Base-by-base conservation (phyloP, 1,140 invertebrate species). In the Temnothorax longispinosus region DNA sequence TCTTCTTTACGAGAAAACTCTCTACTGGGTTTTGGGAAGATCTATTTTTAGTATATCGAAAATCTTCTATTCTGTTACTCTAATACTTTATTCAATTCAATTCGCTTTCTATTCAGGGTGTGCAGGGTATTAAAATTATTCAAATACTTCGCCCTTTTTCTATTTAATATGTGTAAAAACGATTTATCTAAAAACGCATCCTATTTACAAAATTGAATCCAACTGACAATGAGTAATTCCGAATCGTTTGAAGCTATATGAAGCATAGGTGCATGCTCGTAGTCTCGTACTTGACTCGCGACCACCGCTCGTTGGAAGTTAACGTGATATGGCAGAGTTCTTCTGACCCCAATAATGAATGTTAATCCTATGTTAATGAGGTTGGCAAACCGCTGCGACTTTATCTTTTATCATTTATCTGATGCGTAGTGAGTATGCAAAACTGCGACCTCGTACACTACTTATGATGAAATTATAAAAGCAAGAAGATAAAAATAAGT, bases 281-380 rank as follows among this genome's bases (percentile, higher is more conserved):
- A 44, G 21, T 58, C 10, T 44, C 41, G 11, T 58, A 44, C 38
- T 58, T 58, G 47, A 74, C 41, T 75, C 13, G 35, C 32, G 18
- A 71, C 7, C 7, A 44, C 10, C 7, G 21, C 38, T 47, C 18
- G 50, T 35, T 56, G 27, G 47, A 72, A 5, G 21, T 41, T 81
- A 32, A 71, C 65, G 50, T 75, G 15, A 82, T 27, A 21, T 5
- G 32, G 21, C 64, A 21, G 4, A 47, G 38, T 74, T 60, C 50
- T 13, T 47, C 67, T 15, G 69, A 74, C 38, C 27, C 7, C 41
- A 47, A 75, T 52, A 67, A 74, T 74, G 54, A 81, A 74, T 84
- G 52, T 84, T 75, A 75, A 74, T 60, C 80, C 47, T 74, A 74
- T 75, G 80, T 75, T 84, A 84, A 84, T 74, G 41, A 84, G 54